Evolutionary conservation across 2,113 vertebrate species (phyloP), one percentile per base, ranked within the genome.

Genomic region (Gasterosteus aculeatus): DNA sequence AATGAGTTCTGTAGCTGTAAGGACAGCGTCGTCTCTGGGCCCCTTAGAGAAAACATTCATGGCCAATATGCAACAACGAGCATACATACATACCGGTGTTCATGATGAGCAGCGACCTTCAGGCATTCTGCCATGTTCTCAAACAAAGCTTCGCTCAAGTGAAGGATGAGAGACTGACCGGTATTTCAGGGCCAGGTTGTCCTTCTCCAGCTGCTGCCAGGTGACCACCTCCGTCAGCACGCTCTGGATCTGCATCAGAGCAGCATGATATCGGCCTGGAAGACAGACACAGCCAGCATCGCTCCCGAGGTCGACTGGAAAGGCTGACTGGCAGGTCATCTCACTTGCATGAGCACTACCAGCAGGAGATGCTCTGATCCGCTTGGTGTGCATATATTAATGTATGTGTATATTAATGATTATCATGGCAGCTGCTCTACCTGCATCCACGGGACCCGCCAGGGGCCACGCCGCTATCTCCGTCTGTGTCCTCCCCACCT

Each of bases 401-500:
- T 26, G 22, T 26, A 26, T 26, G 22, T 26, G 42, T n/a, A 42
- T 39, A 6, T 42, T 46, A 57, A 64, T 47, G 4, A 7, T 8
- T 29, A 35, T 29, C 14, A 18, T 33, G 7, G 22, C 1, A 15
- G 44, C 8, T 72, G 31, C 12, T 69, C 16, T 78, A 85, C 84
- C 91, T 82, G 75, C 33, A 63, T 96, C 91, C 71, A 89, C 70
- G 5, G 74, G 71, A 60, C 71, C 86, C 74, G 65, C 91, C 71
- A 95, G 59, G 84, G 94, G 85, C 94, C 93, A 87, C 0, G 85
- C 26, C 29, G 91, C 74, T 47, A 96, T 85, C 35, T 93, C 87
- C 68, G 80, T 72, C 77, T 96, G 96, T 68, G 93, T 94, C 76
- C 84, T 82, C 86, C 84, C 79, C 76, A 93, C 74, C 22, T 93